These are phyloP conservation scores for Ichneumon xanthorius DNA, from an alignment of 2,888 invertebrate species.

Conservation along the genomic window DNA sequence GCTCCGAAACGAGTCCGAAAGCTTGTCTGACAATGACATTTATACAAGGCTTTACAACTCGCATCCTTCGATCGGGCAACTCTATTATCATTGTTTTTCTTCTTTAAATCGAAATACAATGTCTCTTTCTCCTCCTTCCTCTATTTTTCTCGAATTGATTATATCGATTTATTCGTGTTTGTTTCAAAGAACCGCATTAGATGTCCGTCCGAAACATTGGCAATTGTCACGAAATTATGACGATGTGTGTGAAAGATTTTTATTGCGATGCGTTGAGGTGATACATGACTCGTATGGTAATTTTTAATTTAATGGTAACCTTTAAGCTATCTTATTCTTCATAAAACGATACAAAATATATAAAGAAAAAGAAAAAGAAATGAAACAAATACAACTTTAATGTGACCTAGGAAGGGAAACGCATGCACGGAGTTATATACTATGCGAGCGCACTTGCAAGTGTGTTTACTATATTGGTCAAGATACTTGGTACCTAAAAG, in stretches of 20 bases:
- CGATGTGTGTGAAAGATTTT: constrained; percentile 57
- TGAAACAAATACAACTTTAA: constrained; percentile 24
- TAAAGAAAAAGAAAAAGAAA: constrained; percentile 35
- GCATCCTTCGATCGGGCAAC: not conserved
- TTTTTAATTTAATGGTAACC: constrained; percentile 60
- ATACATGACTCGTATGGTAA: constrained; percentile 55
- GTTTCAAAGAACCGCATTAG: constrained; percentile 65
- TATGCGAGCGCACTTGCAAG: constrained; percentile 37
- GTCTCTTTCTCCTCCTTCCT: not conserved
- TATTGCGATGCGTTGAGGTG: constrained; percentile 65
- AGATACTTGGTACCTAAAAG: constrained; percentile 60
- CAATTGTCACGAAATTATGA: constrained; percentile 70
- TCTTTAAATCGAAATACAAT: not conserved
- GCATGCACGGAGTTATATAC: constrained; percentile 55
- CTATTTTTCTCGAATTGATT: not conserved
- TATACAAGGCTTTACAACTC: not conserved
- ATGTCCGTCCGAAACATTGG: constrained; percentile 78
- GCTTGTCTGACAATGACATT: not conserved
- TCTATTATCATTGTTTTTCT: not conserved
- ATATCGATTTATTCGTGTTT: constrained; percentile 24
- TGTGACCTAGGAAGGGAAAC: constrained; percentile 50
- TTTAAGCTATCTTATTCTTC: constrained; percentile 63
- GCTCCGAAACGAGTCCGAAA: constrained; percentile 8
- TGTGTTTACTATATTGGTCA: constrained; percentile 26
- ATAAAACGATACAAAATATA: constrained; percentile 61